Percentiles rank a stretch among this genome's conserved stretches.
Evolutionary conservation across 2,888 invertebrate genomes (phyloP).

Genomic region (Plebejus melissa): DNA sequence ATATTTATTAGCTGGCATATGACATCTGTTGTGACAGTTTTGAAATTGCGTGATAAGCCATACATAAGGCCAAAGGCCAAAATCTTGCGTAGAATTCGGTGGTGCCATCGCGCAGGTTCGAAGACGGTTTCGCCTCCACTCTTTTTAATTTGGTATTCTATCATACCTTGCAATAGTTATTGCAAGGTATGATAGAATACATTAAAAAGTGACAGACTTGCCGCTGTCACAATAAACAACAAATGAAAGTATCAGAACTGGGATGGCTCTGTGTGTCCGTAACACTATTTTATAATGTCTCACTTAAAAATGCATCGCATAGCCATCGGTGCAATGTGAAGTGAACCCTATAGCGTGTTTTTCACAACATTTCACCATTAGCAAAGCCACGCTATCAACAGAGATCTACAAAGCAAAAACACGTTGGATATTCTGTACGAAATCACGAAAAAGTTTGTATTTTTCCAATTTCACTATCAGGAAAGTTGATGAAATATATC

Average conservation of each 20-base stretch:
- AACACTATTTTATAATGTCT: too few relatives aligned
- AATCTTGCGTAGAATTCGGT: not conserved
- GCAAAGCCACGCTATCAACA: not conserved
- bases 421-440: not conserved
- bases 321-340: not conserved
- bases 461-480: slow-evolving; percentile 23
- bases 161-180: too few relatives aligned
- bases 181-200: too few relatives aligned
- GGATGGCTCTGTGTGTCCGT: too few relatives aligned
- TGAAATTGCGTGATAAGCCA: not conserved
- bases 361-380: not conserved
- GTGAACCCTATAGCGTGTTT: not conserved
- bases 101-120: not conserved
- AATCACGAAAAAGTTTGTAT: slow-evolving; percentile 10
- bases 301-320: not conserved
- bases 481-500: slow-evolving; percentile 28
- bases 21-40: slow-evolving; percentile 3
- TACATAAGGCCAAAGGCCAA: not conserved
- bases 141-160: not conserved
- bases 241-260: too few relatives aligned
- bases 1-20: slow-evolving; percentile 57
- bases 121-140: not conserved
- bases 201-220: not conserved
- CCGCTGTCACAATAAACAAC: too few relatives aligned
- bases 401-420: not conserved